Conservation (phyloP, 2,888 invertebrate genomes). For the Gymnosoma rotundatum region DNA sequence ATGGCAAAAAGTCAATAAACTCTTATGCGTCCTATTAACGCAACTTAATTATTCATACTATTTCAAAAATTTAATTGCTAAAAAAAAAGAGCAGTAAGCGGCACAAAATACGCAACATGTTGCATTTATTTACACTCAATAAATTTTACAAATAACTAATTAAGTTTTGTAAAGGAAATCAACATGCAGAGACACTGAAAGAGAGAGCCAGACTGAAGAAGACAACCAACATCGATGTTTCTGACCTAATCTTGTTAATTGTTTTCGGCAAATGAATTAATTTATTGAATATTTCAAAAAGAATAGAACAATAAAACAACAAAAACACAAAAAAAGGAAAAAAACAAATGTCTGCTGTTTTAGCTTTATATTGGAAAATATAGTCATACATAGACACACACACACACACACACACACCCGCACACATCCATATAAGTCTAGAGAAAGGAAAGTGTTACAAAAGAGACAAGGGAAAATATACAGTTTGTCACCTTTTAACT, state of each 20-base stretch:
- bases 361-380: constrained; percentile 9
- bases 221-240: constrained; percentile 12
- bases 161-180: constrained; percentile 21
- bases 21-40: not conserved
- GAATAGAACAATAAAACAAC: constrained; percentile 10
- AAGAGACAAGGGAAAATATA: not conserved
- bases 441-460: constrained; percentile 39
- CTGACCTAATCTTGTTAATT: constrained; percentile 70
- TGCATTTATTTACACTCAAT: constrained; percentile 65
- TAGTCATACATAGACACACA: not conserved
- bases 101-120: constrained; percentile 56
- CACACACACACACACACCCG: not conserved
- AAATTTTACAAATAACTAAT: constrained; percentile 48
- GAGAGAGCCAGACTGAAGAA: not conserved
- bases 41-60: constrained; percentile 22
- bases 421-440: not conserved
- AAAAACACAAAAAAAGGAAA: constrained; percentile 1
- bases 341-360: constrained; percentile 32
- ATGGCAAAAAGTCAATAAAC: not conserved
- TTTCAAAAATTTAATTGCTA: constrained; percentile 46
- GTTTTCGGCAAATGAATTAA: constrained; percentile 65
- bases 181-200: constrained; percentile 9
- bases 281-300: constrained; percentile 56
- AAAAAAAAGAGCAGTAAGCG: not conserved
- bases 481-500: constrained; percentile 14